phyloP scores from a whole-genome alignment of 2,113 vertebrate species.

The Condylura cristata region DNA sequence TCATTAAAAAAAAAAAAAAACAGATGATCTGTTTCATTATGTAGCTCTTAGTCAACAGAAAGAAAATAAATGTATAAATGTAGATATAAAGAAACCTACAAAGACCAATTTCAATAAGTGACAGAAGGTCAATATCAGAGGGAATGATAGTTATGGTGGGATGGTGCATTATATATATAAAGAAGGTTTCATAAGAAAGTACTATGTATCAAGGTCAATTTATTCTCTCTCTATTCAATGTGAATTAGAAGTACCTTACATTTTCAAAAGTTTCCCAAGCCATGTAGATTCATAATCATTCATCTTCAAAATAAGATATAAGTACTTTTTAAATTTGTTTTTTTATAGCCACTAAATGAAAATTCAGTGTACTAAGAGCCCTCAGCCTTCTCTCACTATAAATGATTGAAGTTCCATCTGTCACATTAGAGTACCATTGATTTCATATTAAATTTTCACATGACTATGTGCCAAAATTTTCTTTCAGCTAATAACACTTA shows the following conservation, averaged over 20 bases:
- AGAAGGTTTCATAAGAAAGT: not conserved
- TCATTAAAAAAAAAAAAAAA: not conserved
- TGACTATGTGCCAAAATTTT: conserved; percentile 19
- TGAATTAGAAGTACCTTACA: not conserved
- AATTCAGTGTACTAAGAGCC: not conserved
- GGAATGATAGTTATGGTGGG: not conserved
- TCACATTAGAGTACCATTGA: not conserved
- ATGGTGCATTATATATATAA: not conserved
- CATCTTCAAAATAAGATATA: conserved; percentile 20
- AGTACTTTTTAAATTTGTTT: not conserved
- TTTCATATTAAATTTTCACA: conserved; percentile 46
- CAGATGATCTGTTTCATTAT: not conserved
- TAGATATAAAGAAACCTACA: not conserved
- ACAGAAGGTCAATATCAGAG: not conserved
- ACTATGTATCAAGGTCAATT: not conserved
- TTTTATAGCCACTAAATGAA: conserved; percentile 25
- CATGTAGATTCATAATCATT: not conserved
- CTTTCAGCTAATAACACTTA: conserved; percentile 11
- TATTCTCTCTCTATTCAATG: not conserved
- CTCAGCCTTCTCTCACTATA: not conserved
- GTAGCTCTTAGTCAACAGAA: not conserved
- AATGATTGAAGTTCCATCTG: not conserved
- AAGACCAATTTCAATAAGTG: not conserved
- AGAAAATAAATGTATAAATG: not conserved
- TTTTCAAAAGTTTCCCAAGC: not conserved